phyloP scores from a whole-genome alignment of 2,888 invertebrate species.

The Cephus runcator region DNA sequence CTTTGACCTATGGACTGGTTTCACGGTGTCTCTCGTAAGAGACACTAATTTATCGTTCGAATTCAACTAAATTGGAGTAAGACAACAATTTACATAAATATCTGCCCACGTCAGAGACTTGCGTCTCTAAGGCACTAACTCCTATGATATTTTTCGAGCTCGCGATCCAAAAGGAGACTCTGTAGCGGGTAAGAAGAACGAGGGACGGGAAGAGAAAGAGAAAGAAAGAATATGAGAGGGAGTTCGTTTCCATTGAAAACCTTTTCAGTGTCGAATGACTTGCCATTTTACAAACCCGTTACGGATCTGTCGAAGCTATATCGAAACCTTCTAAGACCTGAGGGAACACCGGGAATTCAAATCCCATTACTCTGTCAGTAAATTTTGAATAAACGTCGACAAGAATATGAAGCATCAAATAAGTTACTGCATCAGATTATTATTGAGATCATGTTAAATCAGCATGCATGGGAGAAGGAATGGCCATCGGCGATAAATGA shows the following conservation, averaged over 20 bases:
- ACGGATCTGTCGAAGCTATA: background rate
- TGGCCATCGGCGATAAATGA: background rate
- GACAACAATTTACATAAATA: conserved; percentile 37
- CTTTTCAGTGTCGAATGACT: background rate
- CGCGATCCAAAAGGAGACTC: background rate
- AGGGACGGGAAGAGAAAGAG: background rate
- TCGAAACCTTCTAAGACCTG: background rate
- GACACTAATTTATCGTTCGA: conserved; percentile 36
- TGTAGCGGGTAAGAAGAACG: background rate
- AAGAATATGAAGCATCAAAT: no score
- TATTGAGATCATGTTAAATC: background rate
- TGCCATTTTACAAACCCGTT: background rate
- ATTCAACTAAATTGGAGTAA: conserved; percentile 36
- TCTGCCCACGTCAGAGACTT: conserved; percentile 5
- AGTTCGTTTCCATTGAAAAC: background rate
- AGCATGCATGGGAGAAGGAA: background rate
- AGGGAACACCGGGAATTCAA: background rate
- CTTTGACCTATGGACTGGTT: conserved; percentile 27
- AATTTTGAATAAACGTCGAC: background rate
- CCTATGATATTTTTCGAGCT: background rate
- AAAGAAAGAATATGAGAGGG: background rate
- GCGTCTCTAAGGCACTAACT: background rate
- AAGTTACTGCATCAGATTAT: background rate
- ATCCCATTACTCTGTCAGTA: background rate
- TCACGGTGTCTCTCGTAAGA: conserved; percentile 25